Evolutionary conservation across 2,113 vertebrate genomes (phyloP), one percentile per base, ranked within the genome.

Genomic region (Corynorhinus townsendii): DNA sequence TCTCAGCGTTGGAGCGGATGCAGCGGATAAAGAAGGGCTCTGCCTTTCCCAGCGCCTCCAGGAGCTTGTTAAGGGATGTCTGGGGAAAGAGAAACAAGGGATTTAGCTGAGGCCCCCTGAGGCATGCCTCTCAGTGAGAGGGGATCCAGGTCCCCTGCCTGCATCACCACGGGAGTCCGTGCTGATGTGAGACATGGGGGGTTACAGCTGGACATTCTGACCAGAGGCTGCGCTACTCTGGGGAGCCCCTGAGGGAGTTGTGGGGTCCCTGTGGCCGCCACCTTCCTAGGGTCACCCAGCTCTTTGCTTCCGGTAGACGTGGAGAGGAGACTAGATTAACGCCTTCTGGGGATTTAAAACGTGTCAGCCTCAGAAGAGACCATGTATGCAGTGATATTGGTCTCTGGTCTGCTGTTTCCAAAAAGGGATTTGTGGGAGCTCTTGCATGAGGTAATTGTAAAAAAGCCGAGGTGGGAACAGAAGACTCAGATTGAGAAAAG

Each of bases 1-100:
- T 99, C 96, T 99, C 99, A 0, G 99, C 99, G 0, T 99, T 99
- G 95, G 99, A 99, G 94, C 99, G 99, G 94, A 99, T 99, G 93
- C 99, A 99, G 43, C 99, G 99, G 95, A 99, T 99, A 97, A 99
- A 99, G 98, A 99, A 99, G 0, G 99, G 99, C 93, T 99, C 99
- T 0, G 99, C 99, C 97, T 98, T 99, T 22, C 99, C 98, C 96
- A 99, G 97, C 0, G 99, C 99, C 97, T 99, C 99, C 97, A 99
- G 80, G 45, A 99, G 98, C 97, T 99, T 99, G 96, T 98, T 99
- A 5, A 99, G 98, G 30, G 99, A 99, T 1, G 99, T 97, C 99
- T 99, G 97, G 56, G 97, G 95, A 2, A 15, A 96, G 30, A 93
- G 10, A 82, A 62, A n/a, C 12, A 71, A 1, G 11, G 15, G 0